Evolutionary conservation across 2,113 vertebrate species (phyloP), one percentile per base, ranked within the genome.

Genomic region (Dicerorhinus sumatrensis): DNA sequence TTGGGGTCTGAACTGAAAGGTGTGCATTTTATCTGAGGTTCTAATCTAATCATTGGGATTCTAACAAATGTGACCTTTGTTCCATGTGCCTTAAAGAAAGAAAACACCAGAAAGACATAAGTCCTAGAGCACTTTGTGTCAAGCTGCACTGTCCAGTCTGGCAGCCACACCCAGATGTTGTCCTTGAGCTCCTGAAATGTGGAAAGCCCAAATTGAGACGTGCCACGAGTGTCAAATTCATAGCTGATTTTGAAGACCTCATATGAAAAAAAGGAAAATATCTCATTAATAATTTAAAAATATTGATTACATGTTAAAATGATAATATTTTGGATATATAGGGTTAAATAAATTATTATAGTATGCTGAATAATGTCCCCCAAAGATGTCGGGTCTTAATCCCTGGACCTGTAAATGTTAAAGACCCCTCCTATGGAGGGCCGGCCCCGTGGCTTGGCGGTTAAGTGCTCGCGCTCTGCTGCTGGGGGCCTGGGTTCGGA

Each of bases 101-200:
- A 29, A 31, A 70, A 60, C 58, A 39, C 48, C 46, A 36, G 58
- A 33, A 69, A 27, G 29, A 60, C 4, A 2, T 2, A 21, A 36
- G 8, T 36, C 27, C 42, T 17, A 46, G 46, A 62, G 39, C n/a
- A 36, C 5, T 65, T 25, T 82, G 27, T 56, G 18, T 29, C 9
- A 8, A 54, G 12, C 2, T 17, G 29, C 27, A 2, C 42, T 8
- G 27, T 20, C 63, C 63, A 39, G 0, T 5, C 2, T 4, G 27
- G 60, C 4, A 25, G 62, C 67, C 48, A 18, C 31, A 12, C 54
- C 63, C 80, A 21, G 62, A 23, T 8, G 10, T 11, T 58, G 25
- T 10, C 54, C n/a, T 27, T 0, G 23, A 63, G 48, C 46, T 29
- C 46, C 80, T 21, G 1, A n/a, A 18, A 29, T 2, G 2, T 27